Base-by-base conservation (phyloP, 1,140 invertebrate species). In the Bactericera cockerelli region DNA sequence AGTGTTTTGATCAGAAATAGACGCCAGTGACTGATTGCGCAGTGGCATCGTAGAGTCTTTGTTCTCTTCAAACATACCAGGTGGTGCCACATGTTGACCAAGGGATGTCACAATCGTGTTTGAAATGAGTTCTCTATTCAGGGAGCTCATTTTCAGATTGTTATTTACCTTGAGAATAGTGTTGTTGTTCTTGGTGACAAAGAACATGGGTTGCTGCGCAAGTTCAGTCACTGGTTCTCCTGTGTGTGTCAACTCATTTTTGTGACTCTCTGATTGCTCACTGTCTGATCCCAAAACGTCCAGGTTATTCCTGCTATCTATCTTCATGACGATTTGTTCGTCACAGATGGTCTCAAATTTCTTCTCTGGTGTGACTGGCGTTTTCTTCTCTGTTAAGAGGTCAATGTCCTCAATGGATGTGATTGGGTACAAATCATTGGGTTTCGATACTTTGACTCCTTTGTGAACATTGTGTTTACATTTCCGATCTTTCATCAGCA, bases 51-150 rank as follows among this genome's bases (percentile, higher is more conserved):
- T 31, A 6, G 28, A 31, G 28, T 31, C 28, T 31, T 31, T 31
- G 28, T 31, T 31, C 28, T 31, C 28, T 31, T 13, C 28, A 6
- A 31, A 31, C 13, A 31, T 31, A 31, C 28, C 4, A 8, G 42
- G 42, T 19, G n/a, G 6, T 49, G 3, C 22, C 3, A 4, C 4
- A 36, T 16, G 16, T 6, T n/a, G 6, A 49, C 19, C 19, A 4
- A 49, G 42, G 8, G 42, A 49, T 49, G 42, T 49, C 22, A 49
- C 42, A 49, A 49, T 49, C 22, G 42, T 49, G 19, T 49, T 49
- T 4, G 42, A 49, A 19, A 49, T 49, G 19, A 49, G 42, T 49
- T 49, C 8, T 22, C 42, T 49, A 49, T 49, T 49, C 22, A 49
- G 22, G 6, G 42, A 49, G 19, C 42, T 49, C 22, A 49, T 19